These are phyloP conservation scores for Caenorhabditis tropicalis DNA, from an alignment of 1,140 invertebrate genomes.

Conservation along the genomic window DNA sequence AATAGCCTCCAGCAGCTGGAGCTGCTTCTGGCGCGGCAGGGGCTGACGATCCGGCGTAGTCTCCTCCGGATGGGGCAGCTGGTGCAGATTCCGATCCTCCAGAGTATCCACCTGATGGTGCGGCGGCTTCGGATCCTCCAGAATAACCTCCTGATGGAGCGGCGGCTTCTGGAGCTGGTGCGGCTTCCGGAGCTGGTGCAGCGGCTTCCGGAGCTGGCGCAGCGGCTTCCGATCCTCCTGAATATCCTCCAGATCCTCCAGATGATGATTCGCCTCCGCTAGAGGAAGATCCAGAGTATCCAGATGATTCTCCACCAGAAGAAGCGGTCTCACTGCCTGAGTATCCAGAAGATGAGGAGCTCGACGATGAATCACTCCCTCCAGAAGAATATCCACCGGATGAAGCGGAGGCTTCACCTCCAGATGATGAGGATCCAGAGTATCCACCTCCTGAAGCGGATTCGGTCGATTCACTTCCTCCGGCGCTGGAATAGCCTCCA, in stretches of 20 bases:
- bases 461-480: no score
- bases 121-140: not conserved
- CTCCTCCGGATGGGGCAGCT: slow-evolving; percentile 20
- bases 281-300: not conserved
- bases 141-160: not conserved
- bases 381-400: not conserved
- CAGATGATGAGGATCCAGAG: not conserved
- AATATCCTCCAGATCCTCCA: not conserved
- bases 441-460: not conserved
- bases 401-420: not conserved
- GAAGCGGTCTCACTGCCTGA: not conserved
- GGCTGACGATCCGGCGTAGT: not conserved
- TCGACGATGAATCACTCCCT: not conserved
- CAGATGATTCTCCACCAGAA: slow-evolving; percentile 22
- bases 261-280: not conserved
- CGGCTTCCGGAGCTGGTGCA: not conserved
- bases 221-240: not conserved
- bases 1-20: slow-evolving; percentile 5
- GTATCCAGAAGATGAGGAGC: not conserved
- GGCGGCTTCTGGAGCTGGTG: not conserved
- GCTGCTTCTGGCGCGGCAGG: not conserved
- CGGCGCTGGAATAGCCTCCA: slow-evolving; percentile 27
- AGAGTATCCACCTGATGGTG: not conserved
- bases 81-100: not conserved
- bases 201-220: not conserved